Evolutionary conservation across 1,140 invertebrate genomes (phyloP).

Genomic region (Dufourea novaeangliae): DNA sequence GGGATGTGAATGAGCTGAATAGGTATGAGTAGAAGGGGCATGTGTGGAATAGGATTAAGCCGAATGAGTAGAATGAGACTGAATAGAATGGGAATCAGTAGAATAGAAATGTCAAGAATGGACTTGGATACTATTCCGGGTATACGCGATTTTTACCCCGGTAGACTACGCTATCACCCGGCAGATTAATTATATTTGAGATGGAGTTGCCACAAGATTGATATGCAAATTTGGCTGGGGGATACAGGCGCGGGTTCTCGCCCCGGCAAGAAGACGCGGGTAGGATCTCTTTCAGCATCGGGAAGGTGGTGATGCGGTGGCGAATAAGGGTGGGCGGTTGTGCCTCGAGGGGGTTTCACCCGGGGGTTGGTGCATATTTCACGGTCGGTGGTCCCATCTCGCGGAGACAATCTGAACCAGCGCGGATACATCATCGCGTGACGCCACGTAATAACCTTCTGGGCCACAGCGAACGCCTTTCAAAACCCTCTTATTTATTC

Average conservation of each 20-base stretch:
- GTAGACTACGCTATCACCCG: not conserved
- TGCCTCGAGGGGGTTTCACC: conserved; percentile 76
- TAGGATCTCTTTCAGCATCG: conserved; percentile 60
- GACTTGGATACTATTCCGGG: no score
- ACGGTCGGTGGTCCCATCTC: conserved; percentile 81
- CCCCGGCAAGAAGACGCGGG: conserved; percentile 9
- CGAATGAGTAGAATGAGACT: no score
- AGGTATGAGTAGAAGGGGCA: no score
- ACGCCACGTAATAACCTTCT: conserved; percentile 80
- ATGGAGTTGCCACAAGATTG: not conserved
- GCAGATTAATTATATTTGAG: conserved; percentile 13
- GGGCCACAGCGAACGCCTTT: conserved; percentile 72
- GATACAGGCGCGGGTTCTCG: not conserved
- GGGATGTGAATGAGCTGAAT: no score
- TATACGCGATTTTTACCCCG: no score
- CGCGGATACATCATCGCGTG: conserved; percentile 81
- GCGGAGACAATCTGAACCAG: conserved; percentile 81
- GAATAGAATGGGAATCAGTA: no score
- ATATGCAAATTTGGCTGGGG: conserved; percentile 25
- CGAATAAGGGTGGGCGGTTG: conserved; percentile 71
- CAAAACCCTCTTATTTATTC: conserved; percentile 81
- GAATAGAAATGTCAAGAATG: no score
- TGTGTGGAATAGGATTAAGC: no score
- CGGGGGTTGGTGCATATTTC: conserved; percentile 80
- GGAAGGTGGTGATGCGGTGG: conserved; percentile 75